Evolutionary conservation across 2,113 vertebrate genomes (phyloP).

Genomic region (human (Homo sapiens)): GRCh38 chr12:66790001-66790500

Average conservation of each 20-base stretch:
- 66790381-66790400: constrained; percentile 39
- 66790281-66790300: constrained; percentile 81
- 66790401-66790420: constrained; percentile 63
- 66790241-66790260: constrained; percentile 78
- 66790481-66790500: constrained; percentile 65
- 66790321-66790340: constrained; percentile 72
- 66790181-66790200: constrained; percentile 76
- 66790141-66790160: constrained; percentile 78
- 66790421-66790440: constrained; percentile 49
- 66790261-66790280: constrained; percentile 77
- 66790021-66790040: constrained; percentile 64
- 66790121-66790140: constrained; percentile 78
- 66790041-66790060: constrained; percentile 66
- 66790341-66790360: constrained; percentile 64
- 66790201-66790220: constrained; percentile 84
- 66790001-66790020: not conserved
- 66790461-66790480: constrained; percentile 16
- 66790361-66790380: constrained; percentile 62
- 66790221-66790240: constrained; percentile 74
- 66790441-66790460: constrained; percentile 57
- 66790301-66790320: constrained; percentile 77
- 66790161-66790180: constrained; percentile 79
- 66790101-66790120: constrained; percentile 69
- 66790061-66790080: constrained; percentile 56
- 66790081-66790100: constrained; percentile 68